Evolutionary conservation across 2,888 invertebrate genomes (phyloP), one percentile per base, ranked within the genome.

Genomic region (Heliconius erato): DNA sequence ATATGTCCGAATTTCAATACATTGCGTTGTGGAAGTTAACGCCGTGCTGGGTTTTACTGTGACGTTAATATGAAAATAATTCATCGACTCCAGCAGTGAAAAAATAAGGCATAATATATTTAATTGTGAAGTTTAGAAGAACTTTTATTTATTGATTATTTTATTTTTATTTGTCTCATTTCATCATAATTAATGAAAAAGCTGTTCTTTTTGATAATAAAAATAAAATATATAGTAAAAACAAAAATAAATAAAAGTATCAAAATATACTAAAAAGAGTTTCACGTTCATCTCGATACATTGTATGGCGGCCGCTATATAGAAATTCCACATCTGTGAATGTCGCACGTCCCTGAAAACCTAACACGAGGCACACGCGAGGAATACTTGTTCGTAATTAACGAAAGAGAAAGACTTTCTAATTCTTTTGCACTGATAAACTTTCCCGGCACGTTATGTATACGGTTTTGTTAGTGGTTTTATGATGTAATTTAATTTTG

Each of bases 331-430:
- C 40, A 67, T 40, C 44, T 65, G 49, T 23, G 67, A 49, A 28
- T 78, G 44, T 67, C 67, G 44, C 68, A 78, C 78, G 78, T 68
- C 26, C 32, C 32, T 44, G 78, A 67, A 67, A 78, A 78, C 49
- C 67, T 68, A 78, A 78, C 23, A 68, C 78, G 68, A 68, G 40
- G 67, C 78, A 32, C 78, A 67, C 78, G 78, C 28, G 44, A 68
- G 32, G 68, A 78, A 78, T 78, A 78, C 68, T 78, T 78, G 68
- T 68, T 78, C 78, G 68, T 78, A 78, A 78, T 78, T 78, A 78
- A 78, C 26, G 26, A 49, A 76, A 76, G 78, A 67, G 78, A 78
- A 78, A 67, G 49, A 78, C 44, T 78, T 78, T 67, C 44, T 78
- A 78, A 68, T 78, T 78, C 65, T 49, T 44, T 12, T 49, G 23